phyloP scores from a whole-genome alignment of 2,888 invertebrate species.

The Calameuta idolon region DNA sequence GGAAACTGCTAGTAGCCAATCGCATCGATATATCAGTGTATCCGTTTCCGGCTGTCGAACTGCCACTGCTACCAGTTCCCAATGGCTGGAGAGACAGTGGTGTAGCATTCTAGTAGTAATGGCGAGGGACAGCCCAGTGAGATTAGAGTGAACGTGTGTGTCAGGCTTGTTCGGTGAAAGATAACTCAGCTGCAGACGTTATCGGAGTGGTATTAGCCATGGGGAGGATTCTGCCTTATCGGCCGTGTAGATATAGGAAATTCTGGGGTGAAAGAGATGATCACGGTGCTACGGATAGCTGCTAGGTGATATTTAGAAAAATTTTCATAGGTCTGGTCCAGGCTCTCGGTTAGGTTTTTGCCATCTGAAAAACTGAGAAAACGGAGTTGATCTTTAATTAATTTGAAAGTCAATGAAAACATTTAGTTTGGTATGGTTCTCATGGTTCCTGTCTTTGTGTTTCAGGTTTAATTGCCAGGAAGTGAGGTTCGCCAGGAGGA shows the following conservation, averaged over 20 bases:
- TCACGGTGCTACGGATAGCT: not conserved
- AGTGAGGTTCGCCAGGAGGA: not conserved
- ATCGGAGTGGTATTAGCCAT: not conserved
- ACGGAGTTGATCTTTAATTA: not conserved
- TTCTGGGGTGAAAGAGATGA: not conserved
- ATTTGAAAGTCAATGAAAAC: not conserved
- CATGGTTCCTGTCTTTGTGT: conserved; percentile 23
- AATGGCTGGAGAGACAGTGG: not conserved
- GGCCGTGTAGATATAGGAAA: not conserved
- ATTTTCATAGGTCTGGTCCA: not conserved
- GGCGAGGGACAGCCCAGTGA: conserved; percentile 69
- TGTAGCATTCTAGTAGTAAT: not conserved
- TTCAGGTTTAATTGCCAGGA: conserved; percentile 32
- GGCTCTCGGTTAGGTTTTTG: not conserved
- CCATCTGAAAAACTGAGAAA: not conserved
- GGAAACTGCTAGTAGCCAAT: not conserved
- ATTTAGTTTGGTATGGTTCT: not conserved
- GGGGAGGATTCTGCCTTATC: not conserved
- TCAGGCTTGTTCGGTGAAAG: conserved; percentile 68
- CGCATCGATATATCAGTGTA: not conserved
- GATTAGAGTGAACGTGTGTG: conserved; percentile 87
- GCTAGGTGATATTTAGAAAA: not conserved
- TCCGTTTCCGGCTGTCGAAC: not conserved
- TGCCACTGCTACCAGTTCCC: not conserved
- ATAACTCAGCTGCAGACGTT: not conserved